A percentile compares a stretch with the other conserved stretches of the same genome.
phyloP scores from a whole-genome alignment of 1,140 invertebrate genomes.

The Neodiprion virginianus region DNA sequence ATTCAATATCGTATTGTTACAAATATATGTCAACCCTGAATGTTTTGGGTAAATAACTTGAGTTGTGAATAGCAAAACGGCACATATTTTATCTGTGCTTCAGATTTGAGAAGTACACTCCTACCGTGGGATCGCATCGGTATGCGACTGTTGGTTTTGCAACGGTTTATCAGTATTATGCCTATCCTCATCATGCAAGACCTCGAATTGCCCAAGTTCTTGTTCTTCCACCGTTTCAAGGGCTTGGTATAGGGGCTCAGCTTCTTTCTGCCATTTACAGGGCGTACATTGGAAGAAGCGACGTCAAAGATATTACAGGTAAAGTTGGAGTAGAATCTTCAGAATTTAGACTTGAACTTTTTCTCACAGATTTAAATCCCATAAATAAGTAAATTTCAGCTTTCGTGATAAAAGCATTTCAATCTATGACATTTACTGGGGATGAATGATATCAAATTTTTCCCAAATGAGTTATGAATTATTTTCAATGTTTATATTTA shows the following conservation, averaged over 20 bases:
- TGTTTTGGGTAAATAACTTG: no score
- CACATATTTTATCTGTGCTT: constrained; percentile 20
- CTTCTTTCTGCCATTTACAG: constrained; percentile 81
- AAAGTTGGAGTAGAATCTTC: constrained; percentile 24
- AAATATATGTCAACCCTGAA: neutral
- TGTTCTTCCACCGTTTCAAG: constrained; percentile 89
- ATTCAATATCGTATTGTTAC: constrained; percentile 3
- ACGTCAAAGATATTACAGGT: constrained; percentile 89
- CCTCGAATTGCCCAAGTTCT: constrained; percentile 93
- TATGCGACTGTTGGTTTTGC: constrained; percentile 87
- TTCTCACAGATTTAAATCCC: no score
- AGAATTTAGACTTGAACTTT: no score
- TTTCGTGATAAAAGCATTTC: constrained; percentile 3
- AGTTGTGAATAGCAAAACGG: no score
- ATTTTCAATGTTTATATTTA: constrained; percentile 35
- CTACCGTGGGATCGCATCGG: constrained; percentile 65
- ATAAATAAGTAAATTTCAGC: neutral
- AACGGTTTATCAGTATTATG: constrained; percentile 94
- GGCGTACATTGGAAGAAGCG: constrained; percentile 71
- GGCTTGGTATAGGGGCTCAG: constrained; percentile 81
- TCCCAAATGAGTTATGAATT: constrained; percentile 14
- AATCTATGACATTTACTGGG: neutral
- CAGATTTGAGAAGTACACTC: constrained; percentile 85
- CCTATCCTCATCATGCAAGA: constrained; percentile 85
- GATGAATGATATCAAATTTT: no score